phyloP scores from a whole-genome alignment of 2,888 invertebrate genomes.

The Apamea crenata region DNA sequence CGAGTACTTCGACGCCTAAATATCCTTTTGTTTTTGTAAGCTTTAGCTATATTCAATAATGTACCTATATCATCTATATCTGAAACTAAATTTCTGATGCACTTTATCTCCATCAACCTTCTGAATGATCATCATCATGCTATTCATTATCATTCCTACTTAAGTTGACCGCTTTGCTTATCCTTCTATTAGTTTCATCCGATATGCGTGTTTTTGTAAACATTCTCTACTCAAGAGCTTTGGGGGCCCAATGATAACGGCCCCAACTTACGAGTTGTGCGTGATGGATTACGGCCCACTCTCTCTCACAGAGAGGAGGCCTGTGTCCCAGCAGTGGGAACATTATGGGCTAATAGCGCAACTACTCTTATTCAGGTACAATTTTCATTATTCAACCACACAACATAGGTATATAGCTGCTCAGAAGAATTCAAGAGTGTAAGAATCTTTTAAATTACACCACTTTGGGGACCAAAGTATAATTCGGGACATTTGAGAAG shows the following conservation, averaged over 20 bases:
- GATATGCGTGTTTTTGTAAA: background rate
- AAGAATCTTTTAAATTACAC: slow-evolving; percentile 60
- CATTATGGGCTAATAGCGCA: too few species aligned
- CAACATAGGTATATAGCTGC: background rate
- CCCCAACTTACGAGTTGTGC: too few species aligned
- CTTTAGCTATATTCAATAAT: background rate
- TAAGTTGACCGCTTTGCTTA: background rate
- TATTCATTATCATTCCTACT: background rate
- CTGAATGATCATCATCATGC: background rate
- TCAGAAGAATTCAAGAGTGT: background rate
- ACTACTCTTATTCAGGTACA: too few species aligned
- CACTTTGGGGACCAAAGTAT: slow-evolving; percentile 67
- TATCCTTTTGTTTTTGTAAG: too few species aligned
- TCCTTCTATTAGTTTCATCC: background rate
- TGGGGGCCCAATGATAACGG: too few species aligned
- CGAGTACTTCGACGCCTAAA: too few species aligned
- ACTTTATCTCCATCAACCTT: background rate
- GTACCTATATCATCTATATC: background rate
- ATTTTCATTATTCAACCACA: background rate
- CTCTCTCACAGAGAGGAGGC: too few species aligned
- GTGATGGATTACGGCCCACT: too few species aligned
- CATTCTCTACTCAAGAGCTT: background rate
- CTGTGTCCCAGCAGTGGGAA: too few species aligned
- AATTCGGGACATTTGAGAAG: slow-evolving; percentile 73
- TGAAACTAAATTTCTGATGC: background rate